Conservation (phyloP, 2,888 invertebrate genomes). For the Cerceris ruficornis region DNA sequence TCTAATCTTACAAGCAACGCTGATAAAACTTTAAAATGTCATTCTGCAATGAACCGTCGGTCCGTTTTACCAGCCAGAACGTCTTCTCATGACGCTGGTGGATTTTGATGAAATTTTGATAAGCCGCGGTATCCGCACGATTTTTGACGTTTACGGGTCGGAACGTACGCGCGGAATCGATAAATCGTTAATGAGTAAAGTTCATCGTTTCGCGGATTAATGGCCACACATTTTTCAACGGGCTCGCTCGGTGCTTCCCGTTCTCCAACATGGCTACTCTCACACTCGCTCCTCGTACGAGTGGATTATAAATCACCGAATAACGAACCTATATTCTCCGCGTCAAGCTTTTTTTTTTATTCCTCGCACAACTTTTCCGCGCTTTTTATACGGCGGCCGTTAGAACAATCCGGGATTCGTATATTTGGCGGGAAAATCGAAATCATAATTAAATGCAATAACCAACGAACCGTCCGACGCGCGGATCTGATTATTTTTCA, state of each 20-base stretch:
- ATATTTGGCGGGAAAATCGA: too few relatives aligned
- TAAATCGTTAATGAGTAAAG: slow-evolving; percentile 19
- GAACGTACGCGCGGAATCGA: slow-evolving; percentile 1
- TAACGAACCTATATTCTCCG: slow-evolving; percentile 12
- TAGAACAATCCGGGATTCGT: too few relatives aligned
- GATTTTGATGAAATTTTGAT: not conserved
- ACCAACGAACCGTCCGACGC: too few relatives aligned
- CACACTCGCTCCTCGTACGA: not conserved
- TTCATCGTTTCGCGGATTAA: slow-evolving; percentile 12
- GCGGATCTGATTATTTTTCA: too few relatives aligned
- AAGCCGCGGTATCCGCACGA: not conserved
- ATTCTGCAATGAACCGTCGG: not conserved
- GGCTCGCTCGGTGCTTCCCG: not conserved
- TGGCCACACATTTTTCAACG: slow-evolving; percentile 15
- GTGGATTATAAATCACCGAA: slow-evolving; percentile 34
- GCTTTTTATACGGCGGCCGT: not conserved
- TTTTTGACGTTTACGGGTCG: not conserved
- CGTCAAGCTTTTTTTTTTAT: not conserved
- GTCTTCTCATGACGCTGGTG: not conserved
- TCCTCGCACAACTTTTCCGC: not conserved
- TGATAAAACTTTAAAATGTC: too few relatives aligned
- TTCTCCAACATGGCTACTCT: not conserved
- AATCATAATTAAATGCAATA: too few relatives aligned
- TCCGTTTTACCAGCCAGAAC: not conserved
- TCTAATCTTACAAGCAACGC: too few relatives aligned